phyloP scores from a whole-genome alignment of 2,888 invertebrate genomes.

The Pterostichus madidus region DNA sequence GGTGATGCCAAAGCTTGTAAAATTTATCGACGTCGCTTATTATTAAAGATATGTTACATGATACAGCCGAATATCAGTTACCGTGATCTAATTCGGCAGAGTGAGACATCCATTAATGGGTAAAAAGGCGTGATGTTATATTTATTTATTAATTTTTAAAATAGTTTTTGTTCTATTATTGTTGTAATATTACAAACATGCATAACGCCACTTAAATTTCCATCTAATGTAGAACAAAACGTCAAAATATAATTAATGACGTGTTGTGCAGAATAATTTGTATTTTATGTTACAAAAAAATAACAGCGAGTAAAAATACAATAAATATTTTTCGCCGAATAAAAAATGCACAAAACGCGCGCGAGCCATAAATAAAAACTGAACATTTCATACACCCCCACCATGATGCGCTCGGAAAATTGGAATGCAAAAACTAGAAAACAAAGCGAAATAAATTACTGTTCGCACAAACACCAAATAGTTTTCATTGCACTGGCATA shows the following conservation, averaged over 20 bases:
- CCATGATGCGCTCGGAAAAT: conserved; percentile 39
- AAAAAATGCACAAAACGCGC: conserved; percentile 31
- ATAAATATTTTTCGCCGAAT: conserved; percentile 57
- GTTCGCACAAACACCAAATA: conserved; percentile 59
- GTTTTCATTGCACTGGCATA: conserved; percentile 58
- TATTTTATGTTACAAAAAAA: conserved; percentile 54
- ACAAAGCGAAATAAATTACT: conserved; percentile 61
- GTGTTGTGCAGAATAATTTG: conserved; percentile 36
- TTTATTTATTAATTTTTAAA: too few species aligned
- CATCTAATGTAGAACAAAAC: conserved; percentile 31
- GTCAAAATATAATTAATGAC: conserved; percentile 57
- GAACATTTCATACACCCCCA: conserved; percentile 7
- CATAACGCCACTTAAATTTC: background rate
- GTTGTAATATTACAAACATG: too few species aligned
- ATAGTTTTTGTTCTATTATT: too few species aligned
- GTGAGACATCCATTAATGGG: too few species aligned
- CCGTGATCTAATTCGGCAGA: too few species aligned
- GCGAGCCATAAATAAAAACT: conserved; percentile 56
- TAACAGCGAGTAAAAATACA: conserved; percentile 48
- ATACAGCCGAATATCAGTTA: too few species aligned
- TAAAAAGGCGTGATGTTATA: too few species aligned
- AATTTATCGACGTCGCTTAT: too few species aligned
- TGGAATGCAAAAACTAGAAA: conserved; percentile 62
- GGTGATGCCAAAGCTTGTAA: too few species aligned
- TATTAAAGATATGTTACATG: too few species aligned